A percentile compares a stretch with the other conserved stretches of the same genome.
Conservation (phyloP, 2,888 invertebrate genomes). For the Hydraecia micacea region DNA sequence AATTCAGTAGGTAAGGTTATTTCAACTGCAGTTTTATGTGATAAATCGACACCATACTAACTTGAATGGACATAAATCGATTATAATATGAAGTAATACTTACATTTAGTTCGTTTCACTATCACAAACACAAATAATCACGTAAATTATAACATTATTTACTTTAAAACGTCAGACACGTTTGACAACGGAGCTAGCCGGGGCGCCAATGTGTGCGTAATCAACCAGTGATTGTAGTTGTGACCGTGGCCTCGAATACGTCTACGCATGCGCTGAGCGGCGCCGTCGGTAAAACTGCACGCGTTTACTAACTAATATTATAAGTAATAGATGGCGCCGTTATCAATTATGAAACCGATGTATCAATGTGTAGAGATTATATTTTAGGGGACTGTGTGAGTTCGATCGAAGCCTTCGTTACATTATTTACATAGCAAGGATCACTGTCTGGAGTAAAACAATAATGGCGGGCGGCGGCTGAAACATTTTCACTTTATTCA, state of each 20-base stretch:
- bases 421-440: slow-evolving; percentile 40
- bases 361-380: slow-evolving; percentile 27
- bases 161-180: slow-evolving; percentile 76
- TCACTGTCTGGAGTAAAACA: slow-evolving; percentile 38
- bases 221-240: slow-evolving; percentile 74
- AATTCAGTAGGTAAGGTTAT: slow-evolving; percentile 69
- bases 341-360: slow-evolving; percentile 13
- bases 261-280: slow-evolving; percentile 81
- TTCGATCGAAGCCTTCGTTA: slow-evolving; percentile 44
- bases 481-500: slow-evolving; percentile 12
- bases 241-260: slow-evolving; percentile 84
- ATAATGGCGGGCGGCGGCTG: slow-evolving; percentile 15
- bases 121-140: slow-evolving; percentile 72
- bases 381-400: slow-evolving; percentile 22
- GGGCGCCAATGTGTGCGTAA: slow-evolving; percentile 78
- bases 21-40: slow-evolving; percentile 40
- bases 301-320: slow-evolving; percentile 25
- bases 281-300: slow-evolving; percentile 78
- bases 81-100: slow-evolving; percentile 70
- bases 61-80: slow-evolving; percentile 9
- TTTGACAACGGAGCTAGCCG: slow-evolving; percentile 77
- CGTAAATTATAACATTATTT: slow-evolving; percentile 77
- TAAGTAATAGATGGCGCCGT: slow-evolving; percentile 77
- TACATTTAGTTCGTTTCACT: slow-evolving; percentile 72
- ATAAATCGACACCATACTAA: slow-evolving; percentile 23